These are phyloP conservation scores for Harpalus rufipes DNA, from an alignment of 2,888 invertebrate species.

Conservation along the genomic window DNA sequence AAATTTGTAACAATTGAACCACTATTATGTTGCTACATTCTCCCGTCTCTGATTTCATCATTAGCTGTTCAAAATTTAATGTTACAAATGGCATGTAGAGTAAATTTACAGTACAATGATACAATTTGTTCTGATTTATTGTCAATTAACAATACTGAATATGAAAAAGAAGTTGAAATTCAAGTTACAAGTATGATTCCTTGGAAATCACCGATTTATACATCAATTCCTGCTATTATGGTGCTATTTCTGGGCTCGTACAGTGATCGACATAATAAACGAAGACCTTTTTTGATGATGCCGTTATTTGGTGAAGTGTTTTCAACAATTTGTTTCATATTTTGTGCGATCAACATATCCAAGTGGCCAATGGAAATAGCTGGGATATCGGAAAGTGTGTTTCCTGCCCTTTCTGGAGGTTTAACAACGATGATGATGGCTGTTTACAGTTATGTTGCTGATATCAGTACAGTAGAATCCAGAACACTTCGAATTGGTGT, in stretches of 20 bases:
- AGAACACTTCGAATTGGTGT: conserved; percentile 82
- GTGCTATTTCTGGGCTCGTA: conserved; percentile 75
- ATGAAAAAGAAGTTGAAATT: conserved; percentile 77
- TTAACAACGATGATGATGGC: conserved; percentile 77
- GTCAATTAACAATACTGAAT: conserved; percentile 72
- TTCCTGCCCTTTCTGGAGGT: conserved; percentile 81
- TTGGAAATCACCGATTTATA: conserved; percentile 74
- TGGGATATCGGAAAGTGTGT: conserved; percentile 79
- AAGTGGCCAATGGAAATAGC: conserved; percentile 79
- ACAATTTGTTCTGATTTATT: conserved; percentile 78
- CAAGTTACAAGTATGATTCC: conserved; percentile 77
- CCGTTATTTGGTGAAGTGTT: conserved; percentile 76
- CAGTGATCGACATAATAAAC: conserved; percentile 75
- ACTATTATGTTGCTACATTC: conserved; percentile 73
- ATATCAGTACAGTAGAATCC: conserved; percentile 79
- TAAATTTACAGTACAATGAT: conserved; percentile 78
- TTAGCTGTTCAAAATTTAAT: conserved; percentile 79
- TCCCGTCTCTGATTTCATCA: conserved; percentile 72
- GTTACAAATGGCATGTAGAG: conserved; percentile 80
- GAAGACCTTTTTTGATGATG: conserved; percentile 75
- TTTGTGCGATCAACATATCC: conserved; percentile 80
- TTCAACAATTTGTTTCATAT: conserved; percentile 78
- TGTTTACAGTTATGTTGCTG: conserved; percentile 75
- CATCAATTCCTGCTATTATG: conserved; percentile 74
- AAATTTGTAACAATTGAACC: conserved; percentile 76